These are phyloP conservation scores for Tretioscincus oriximinensis DNA, from an alignment of 2,113 vertebrate genomes.

Conservation along the genomic window DNA sequence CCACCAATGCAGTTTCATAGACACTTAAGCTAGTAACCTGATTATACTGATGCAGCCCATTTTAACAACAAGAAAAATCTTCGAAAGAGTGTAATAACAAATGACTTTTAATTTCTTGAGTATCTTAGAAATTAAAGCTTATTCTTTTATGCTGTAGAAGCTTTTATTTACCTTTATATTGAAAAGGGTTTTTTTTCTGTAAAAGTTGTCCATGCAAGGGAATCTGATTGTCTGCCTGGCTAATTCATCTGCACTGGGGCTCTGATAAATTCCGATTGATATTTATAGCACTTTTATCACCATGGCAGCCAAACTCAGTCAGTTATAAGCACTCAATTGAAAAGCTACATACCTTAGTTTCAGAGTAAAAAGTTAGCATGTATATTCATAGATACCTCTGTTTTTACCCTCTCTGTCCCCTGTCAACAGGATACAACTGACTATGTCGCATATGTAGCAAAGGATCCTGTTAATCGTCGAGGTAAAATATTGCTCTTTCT, in stretches of 20 bases:
- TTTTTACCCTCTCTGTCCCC: conserved; percentile 40
- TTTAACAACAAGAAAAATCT: not conserved
- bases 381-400: conserved; percentile 34
- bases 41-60: not conserved
- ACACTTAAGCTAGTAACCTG: not conserved
- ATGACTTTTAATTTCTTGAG: not conserved
- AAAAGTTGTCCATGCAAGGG: not conserved
- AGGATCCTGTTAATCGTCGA: conserved; percentile 97
- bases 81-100: not conserved
- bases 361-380: conserved; percentile 15
- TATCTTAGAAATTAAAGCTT: not conserved
- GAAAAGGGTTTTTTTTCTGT: not conserved
- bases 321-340: not conserved
- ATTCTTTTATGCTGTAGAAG: not conserved
- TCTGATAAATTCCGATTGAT: not conserved
- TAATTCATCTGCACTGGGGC: not conserved
- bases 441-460: conserved; percentile 96
- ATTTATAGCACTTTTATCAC: conserved; percentile 7
- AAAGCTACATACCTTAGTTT: conserved; percentile 20
- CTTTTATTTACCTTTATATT: not conserved
- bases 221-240: not conserved
- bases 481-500: conserved; percentile 75
- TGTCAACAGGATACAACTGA: conserved; percentile 89
- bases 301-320: not conserved
- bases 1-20: not conserved